Conservation (phyloP, 2,797 vertebrate genomes). For the Tachyglossus aculeatus region DNA sequence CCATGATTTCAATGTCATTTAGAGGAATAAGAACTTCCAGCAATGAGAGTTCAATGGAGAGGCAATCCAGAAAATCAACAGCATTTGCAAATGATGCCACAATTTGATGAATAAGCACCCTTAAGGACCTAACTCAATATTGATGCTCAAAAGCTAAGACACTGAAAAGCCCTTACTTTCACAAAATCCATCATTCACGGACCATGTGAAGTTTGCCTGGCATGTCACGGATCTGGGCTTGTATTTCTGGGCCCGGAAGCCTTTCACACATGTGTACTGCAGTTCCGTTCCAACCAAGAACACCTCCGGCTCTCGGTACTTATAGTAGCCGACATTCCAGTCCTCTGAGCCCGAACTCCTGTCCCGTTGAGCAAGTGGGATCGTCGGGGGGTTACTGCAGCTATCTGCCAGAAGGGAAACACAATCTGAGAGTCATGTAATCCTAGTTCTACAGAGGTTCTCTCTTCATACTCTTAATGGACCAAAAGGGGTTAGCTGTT, state of each 20-base stretch:
- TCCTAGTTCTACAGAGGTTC: no score
- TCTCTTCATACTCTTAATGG: no score
- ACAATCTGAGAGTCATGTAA: no score
- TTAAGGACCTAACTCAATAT: no score
- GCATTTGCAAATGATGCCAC: no score
- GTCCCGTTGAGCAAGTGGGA: constrained; percentile 15
- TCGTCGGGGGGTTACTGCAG: constrained; percentile 8
- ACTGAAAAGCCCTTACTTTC: constrained; percentile 38
- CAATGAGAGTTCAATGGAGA: no score
- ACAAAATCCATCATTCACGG: not conserved
- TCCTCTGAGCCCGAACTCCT: rapidly evolving
- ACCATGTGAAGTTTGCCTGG: constrained; percentile 32
- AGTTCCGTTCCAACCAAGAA: not conserved
- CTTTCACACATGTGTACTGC: rapidly evolving
- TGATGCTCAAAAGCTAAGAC: not conserved
- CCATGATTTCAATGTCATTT: not conserved
- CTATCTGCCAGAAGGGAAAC: constrained; percentile 10
- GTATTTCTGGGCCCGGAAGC: not conserved
- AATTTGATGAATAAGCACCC: no score
- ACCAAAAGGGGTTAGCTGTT: no score
- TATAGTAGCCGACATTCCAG: rapidly evolving
- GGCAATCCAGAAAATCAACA: no score
- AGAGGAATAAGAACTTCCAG: no score
- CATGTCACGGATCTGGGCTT: not conserved
- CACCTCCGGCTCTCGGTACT: rapidly evolving